Conservation (phyloP, 2,113 vertebrate species). For the Opisthocomus hoazin region DNA sequence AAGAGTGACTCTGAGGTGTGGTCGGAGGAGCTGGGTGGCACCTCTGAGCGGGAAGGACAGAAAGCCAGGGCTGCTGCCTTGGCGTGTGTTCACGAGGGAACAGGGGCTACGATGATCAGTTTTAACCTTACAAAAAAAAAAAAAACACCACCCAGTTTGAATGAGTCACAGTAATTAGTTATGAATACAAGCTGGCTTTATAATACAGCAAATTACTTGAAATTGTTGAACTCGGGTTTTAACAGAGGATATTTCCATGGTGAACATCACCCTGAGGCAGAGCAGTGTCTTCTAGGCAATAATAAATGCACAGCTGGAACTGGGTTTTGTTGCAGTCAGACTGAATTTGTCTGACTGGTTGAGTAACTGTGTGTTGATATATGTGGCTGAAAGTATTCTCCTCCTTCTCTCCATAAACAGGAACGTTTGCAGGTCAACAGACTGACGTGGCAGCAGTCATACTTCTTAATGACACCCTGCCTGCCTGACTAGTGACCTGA, state of each 20-base stretch:
- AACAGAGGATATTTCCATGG: neutral
- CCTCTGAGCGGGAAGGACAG: neutral
- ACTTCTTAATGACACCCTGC: neutral
- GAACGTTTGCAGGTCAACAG: neutral
- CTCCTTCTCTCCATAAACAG: neutral
- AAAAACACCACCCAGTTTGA: neutral
- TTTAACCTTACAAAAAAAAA: neutral
- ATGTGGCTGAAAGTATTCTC: neutral
- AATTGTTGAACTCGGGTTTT: neutral
- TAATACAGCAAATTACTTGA: neutral
- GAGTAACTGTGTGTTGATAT: neutral
- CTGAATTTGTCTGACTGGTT: neutral
- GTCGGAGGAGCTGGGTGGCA: neutral
- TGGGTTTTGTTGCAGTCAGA: neutral
- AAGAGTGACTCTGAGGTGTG: neutral
- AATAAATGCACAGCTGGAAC: neutral
- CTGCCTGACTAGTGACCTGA: neutral
- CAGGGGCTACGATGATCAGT: neutral
- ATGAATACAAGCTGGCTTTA: neutral
- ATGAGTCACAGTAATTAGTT: neutral
- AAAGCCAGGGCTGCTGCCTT: neutral
- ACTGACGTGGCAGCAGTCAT: neutral
- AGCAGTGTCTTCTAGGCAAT: neutral
- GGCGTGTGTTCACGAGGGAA: neutral
- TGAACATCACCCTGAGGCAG: neutral